Conservation (phyloP, 2,797 vertebrate genomes). For the Allobates femoralis region DNA sequence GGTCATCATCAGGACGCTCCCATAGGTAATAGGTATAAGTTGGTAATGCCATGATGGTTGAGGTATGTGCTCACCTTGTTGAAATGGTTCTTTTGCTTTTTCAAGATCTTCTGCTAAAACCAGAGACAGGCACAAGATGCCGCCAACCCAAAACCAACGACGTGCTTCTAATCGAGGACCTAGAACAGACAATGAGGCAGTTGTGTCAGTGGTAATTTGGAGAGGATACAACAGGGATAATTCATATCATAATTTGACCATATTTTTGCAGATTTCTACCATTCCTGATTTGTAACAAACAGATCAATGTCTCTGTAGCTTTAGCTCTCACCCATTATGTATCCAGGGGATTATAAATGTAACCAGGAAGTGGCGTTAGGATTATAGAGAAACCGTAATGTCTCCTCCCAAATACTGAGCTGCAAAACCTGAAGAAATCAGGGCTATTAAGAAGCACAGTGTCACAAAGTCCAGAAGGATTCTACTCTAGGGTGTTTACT, state of each 20-base stretch:
- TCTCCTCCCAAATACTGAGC: constrained; percentile 27
- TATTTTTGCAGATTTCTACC: neutral
- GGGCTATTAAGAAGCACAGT: constrained; percentile 5
- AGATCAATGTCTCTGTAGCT: neutral
- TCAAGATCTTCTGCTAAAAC: constrained; percentile 8
- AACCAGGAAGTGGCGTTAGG: neutral
- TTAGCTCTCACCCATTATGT: constrained; percentile 55
- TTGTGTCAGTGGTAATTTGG: neutral
- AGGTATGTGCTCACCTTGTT: constrained; percentile 45
- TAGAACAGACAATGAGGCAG: neutral
- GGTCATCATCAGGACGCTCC: no score
- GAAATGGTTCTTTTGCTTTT: neutral
- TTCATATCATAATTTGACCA: neutral
- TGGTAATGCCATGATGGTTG: neutral
- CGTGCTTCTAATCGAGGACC: constrained; percentile 6
- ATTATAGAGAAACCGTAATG: neutral
- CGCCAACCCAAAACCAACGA: constrained; percentile 3
- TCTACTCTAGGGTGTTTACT: constrained; percentile 1
- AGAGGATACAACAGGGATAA: neutral
- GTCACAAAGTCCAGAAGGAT: constrained; percentile 39
- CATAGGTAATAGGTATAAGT: neutral
- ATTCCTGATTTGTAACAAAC: neutral
- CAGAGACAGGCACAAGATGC: neutral
- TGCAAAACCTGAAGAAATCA: constrained; percentile 6
- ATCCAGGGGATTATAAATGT: neutral